Percentiles rank a stretch among this genome's conserved stretches.
These are phyloP conservation scores for Gerris lacustris DNA, from an alignment of 2,888 invertebrate genomes.

Conservation along the genomic window DNA sequence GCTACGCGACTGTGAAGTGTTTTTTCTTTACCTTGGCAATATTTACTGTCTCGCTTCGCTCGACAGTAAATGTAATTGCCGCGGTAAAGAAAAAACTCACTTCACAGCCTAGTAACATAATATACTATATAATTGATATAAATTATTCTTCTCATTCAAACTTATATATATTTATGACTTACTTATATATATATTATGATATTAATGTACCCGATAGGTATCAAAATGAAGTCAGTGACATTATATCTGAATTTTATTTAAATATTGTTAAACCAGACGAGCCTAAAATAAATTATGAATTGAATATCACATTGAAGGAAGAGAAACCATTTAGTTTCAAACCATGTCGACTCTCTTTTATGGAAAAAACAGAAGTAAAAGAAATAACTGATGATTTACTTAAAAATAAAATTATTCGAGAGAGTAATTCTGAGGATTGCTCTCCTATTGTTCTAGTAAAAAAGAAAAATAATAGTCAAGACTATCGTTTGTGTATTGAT, in stretches of 20 bases:
- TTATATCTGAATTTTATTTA: neutral
- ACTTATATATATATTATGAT: too few relatives aligned
- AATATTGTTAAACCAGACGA: neutral
- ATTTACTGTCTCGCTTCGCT: too few relatives aligned
- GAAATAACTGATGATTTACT: conserved; percentile 13
- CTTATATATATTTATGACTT: too few relatives aligned
- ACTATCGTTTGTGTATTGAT: conserved; percentile 12
- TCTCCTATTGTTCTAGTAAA: conserved; percentile 12
- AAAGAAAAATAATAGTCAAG: conserved; percentile 11
- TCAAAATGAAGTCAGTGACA: neutral
- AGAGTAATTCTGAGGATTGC: conserved; percentile 12
- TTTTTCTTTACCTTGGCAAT: too few relatives aligned
- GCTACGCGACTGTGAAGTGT: too few relatives aligned
- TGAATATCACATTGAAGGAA: conserved; percentile 8
- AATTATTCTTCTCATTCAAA: too few relatives aligned
- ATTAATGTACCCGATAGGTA: neutral
- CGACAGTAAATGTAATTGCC: too few relatives aligned
- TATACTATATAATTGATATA: too few relatives aligned
- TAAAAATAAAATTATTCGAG: conserved; percentile 7
- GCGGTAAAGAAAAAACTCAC: too few relatives aligned
- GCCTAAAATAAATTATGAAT: conserved; percentile 8
- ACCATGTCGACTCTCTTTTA: conserved; percentile 12
- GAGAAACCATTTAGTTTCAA: conserved; percentile 9
- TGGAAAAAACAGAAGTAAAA: conserved; percentile 8
- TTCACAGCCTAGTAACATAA: too few relatives aligned